Conservation (phyloP, 2,888 invertebrate species). For the Antheraea assamensis region DNA sequence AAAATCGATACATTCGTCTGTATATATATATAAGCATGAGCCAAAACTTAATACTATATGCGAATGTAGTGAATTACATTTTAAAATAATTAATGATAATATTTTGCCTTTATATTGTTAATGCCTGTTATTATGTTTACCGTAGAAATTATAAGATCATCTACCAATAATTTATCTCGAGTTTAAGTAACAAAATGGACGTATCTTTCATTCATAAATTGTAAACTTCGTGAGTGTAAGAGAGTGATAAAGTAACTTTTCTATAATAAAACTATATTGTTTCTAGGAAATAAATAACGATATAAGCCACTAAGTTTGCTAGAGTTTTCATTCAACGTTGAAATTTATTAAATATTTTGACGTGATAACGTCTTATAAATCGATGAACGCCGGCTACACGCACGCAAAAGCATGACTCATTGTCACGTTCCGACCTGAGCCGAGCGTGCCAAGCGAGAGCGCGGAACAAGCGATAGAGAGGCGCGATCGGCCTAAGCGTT, state of each 20-base stretch:
- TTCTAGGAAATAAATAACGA: background rate
- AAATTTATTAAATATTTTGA: too few species aligned
- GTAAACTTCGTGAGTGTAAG: too few species aligned
- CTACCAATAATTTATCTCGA: background rate
- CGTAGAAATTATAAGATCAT: background rate
- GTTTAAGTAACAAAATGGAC: background rate
- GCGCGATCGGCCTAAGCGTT: too few species aligned
- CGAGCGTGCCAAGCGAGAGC: too few species aligned
- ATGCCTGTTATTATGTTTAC: background rate
- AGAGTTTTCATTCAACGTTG: background rate
- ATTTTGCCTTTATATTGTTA: background rate
- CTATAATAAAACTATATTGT: background rate
- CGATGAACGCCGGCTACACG: too few species aligned
- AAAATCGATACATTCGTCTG: background rate
- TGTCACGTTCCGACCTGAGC: too few species aligned
- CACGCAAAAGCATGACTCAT: too few species aligned
- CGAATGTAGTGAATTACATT: background rate
- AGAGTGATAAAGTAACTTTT: background rate
- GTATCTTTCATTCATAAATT: too few species aligned
- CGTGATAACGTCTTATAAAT: too few species aligned
- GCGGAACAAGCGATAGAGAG: too few species aligned
- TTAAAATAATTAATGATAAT: background rate
- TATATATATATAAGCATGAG: background rate
- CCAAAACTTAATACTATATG: slow-evolving; percentile 1
- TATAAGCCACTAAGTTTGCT: background rate